A percentile compares a stretch with the other conserved stretches of the same genome.
Evolutionary conservation across 2,113 vertebrate species (phyloP).

Genomic region (Cryptomyrus ogoouensis): DNA sequence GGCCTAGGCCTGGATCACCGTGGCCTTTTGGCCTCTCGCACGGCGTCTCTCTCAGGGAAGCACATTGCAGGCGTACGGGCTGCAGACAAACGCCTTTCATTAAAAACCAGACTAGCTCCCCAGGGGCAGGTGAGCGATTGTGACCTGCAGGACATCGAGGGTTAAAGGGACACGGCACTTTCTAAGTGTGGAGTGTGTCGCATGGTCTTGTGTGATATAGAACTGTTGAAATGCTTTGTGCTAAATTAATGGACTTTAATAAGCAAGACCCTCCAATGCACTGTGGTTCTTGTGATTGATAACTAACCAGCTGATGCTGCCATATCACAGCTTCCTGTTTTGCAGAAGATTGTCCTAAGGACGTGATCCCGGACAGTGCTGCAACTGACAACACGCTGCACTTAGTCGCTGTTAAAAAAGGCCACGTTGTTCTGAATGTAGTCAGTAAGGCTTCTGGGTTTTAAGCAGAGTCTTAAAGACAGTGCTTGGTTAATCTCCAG

Average conservation of each 20-base stretch:
- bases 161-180: background rate
- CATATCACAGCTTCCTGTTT: background rate
- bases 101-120: background rate
- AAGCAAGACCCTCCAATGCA: background rate
- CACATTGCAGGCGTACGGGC: constrained; percentile 20
- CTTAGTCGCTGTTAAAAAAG: background rate
- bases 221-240: background rate
- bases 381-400: background rate
- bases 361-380: background rate
- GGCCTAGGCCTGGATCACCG: constrained; percentile 20
- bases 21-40: background rate
- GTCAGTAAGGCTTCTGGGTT: background rate
- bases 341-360: background rate
- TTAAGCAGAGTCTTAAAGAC: background rate
- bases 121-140: background rate
- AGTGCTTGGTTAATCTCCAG: background rate
- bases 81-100: constrained; percentile 17
- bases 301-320: background rate
- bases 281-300: background rate
- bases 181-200: background rate
- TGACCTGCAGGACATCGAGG: background rate
- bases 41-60: background rate
- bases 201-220: background rate
- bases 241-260: background rate
- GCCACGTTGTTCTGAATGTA: background rate